These are phyloP conservation scores for Origma solitaria DNA, from an alignment of 2,113 vertebrate species.

Conservation along the genomic window DNA sequence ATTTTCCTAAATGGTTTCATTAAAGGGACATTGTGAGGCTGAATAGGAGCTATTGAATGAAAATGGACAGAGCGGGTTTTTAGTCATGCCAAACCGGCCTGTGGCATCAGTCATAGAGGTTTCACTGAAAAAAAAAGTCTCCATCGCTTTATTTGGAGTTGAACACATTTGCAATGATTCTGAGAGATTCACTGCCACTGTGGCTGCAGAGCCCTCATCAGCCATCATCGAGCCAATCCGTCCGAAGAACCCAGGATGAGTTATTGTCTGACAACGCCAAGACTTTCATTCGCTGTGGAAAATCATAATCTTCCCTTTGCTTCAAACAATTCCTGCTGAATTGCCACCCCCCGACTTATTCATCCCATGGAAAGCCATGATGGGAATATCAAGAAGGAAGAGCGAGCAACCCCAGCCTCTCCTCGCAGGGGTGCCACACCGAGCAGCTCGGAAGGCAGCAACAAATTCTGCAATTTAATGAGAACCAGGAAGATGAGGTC, in stretches of 20 bases:
- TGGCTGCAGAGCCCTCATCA: background rate
- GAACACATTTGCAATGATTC: background rate
- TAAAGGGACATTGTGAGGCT: constrained; percentile 9
- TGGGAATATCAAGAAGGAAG: background rate
- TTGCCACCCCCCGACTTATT: background rate
- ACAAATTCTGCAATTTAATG: background rate
- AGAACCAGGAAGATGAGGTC: background rate
- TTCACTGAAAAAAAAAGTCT: background rate
- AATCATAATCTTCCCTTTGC: background rate
- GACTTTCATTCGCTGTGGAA: background rate
- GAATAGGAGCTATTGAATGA: background rate
- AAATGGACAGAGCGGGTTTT: background rate
- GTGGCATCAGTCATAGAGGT: constrained; percentile 28
- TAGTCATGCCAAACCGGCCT: background rate
- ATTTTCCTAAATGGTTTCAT: constrained; percentile 47
- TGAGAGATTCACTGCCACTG: constrained; percentile 1
- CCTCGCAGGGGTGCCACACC: rapidly evolving
- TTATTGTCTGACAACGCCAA: constrained; percentile 7
- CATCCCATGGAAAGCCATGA: background rate
- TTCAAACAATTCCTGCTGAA: background rate
- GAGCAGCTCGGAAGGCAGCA: background rate
- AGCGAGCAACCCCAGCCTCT: background rate
- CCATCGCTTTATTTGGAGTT: background rate
- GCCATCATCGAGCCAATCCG: background rate
- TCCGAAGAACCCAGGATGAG: background rate